Percentiles rank a stretch among this genome's conserved stretches.
Evolutionary conservation across 2,888 invertebrate genomes (phyloP).

Genomic region (Orthosia gracilis): DNA sequence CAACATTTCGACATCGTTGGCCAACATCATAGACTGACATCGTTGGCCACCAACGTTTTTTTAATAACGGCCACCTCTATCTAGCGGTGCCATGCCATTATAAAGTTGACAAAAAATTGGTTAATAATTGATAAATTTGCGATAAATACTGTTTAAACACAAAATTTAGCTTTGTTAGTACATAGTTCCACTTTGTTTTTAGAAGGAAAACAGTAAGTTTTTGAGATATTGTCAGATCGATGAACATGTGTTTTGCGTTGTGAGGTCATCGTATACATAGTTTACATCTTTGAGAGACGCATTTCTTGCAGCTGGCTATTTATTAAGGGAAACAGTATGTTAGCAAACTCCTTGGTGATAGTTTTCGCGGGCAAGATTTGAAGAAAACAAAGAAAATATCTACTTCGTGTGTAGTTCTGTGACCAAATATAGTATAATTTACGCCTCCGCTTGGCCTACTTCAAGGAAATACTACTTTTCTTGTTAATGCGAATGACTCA

Average conservation of each 20-base stretch:
- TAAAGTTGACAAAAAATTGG: slow-evolving; percentile 30
- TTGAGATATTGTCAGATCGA: slow-evolving; percentile 45
- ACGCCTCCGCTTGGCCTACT: slow-evolving; percentile 21
- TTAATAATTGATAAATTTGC: slow-evolving; percentile 1
- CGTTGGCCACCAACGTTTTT: no score
- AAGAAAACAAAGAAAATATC: background rate
- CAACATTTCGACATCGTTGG: no score
- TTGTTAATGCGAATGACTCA: slow-evolving; percentile 16
- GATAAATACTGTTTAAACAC: slow-evolving; percentile 7
- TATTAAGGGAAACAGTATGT: no score
- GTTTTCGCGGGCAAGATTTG: no score
- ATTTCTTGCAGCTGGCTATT: background rate
- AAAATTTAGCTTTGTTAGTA: slow-evolving; percentile 21
- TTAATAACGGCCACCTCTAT: no score
- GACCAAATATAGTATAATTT: background rate
- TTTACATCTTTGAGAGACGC: background rate
- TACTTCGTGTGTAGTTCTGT: background rate
- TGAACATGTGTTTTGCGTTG: slow-evolving; percentile 61
- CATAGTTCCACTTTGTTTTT: slow-evolving; percentile 7
- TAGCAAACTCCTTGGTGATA: background rate
- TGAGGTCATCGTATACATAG: slow-evolving; percentile 47
- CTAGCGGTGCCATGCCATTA: slow-evolving; percentile 26
- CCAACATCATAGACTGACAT: no score
- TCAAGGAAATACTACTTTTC: slow-evolving; percentile 1
- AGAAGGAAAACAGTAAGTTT: slow-evolving; percentile 45